Evolutionary conservation across 2,888 invertebrate genomes (phyloP), one percentile per base, ranked within the genome.

Genomic region (Caenorhabditis japonica): DNA sequence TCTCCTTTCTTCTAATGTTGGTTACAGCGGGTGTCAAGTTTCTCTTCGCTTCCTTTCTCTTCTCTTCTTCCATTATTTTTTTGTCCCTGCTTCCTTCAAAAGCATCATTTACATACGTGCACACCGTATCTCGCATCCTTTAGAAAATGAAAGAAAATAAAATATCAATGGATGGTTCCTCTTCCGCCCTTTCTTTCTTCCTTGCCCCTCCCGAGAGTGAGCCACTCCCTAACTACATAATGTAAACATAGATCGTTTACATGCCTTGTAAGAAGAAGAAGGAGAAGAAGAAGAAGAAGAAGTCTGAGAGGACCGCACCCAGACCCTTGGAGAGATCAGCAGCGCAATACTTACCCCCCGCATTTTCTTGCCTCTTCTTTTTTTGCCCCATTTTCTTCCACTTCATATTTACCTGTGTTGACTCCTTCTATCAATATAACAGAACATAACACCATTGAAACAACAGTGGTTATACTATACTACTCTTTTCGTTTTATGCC

Each of bases 151-250:
- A 46, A 58, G 46, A 64, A 46, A 49, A 30, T 46, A 49, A 55
- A 64, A 64, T 55, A 64, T 64, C 55, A 55, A 64, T 55, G 47
- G 43, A 25, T 36, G 44, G 25, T 25, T 25, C 39, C 52, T 15
- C 12, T 25, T 17, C 15, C 51, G 19, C 33, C 30, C 3, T 15
- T 15, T 30, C 15, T 30, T 53, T 62, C 36, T 44, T 53, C 38
- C 27, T 53, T 23, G 27, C 38, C 46, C 46, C 46, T 21, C 27
- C 39, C 17, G 46, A 46, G 64, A 56, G 56, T 56, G 66, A 56
- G 66, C 56, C 66, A 66, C 66, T 66, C 66, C 66, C 66, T 66
- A 66, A 66, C 66, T 66, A 66, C 66, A 66, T 66, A 66, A 66
- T 66, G 66, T 51, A 56, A 66, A 66, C 66, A 66, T 49, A 34